Evolutionary conservation across 2,888 invertebrate species (phyloP), one percentile per base, ranked within the genome.

Genomic region (Hoplodrina blanda): DNA sequence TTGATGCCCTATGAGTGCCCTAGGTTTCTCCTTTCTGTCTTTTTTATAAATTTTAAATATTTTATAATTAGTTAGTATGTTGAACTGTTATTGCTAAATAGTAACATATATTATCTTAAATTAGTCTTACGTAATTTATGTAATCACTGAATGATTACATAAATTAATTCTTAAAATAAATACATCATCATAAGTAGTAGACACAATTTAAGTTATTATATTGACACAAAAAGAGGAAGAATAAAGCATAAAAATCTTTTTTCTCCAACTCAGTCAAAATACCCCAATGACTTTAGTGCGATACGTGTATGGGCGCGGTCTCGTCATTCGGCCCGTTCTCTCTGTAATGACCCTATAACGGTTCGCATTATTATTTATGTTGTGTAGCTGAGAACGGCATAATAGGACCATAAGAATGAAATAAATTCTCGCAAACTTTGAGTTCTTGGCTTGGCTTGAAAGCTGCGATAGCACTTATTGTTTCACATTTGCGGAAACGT

Each of bases 381-480:
- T 95, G 94, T 95, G 94, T 94, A 93, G 93, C 93, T 93, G 95
- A 91, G 93, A 94, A 94, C 94, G 92, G 94, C 92, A 94, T 95
- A 95, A 95, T 95, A 95, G 93, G 92, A 92, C 92, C 92, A 95
- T 95, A 95, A 94, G 94, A 95, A 94, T 92, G 92, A 95, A 93
- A 95, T 95, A 95, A 95, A 94, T 95, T 94, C 91, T 90, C 92
- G 82, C 91, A 92, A 92, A 94, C 88, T 93, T 95, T 92, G 93
- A 92, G 93, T 91, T 92, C 91, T 94, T 93, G 92, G 92, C 91
- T 92, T 89, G 89, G 87, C 91, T 93, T 87, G 91, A 93, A 91
- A 91, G 91, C 91, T 88, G 91, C 90, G 89, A 93, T 93, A 92
- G 91, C 90, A 91, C 88, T 94, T 94, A 94, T 93, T 93, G 92